Conservation (phyloP, 2,888 invertebrate species). For the Phalangium opilio region DNA sequence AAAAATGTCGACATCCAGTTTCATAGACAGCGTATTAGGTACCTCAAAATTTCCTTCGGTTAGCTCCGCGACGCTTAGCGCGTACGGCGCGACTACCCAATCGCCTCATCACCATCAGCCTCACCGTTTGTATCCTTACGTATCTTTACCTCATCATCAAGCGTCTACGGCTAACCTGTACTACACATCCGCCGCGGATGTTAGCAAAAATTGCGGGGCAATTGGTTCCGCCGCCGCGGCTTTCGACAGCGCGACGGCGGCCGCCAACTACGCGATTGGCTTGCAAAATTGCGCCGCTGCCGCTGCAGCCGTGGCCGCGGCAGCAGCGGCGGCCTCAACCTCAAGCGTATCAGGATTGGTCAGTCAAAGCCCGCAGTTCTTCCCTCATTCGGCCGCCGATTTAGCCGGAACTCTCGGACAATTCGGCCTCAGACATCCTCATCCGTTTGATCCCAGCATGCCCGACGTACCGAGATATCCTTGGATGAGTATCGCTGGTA, state of each 20-base stretch:
- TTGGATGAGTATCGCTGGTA: constrained; percentile 94
- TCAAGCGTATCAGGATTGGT: no score
- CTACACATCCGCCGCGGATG: constrained; percentile 42
- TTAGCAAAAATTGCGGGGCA: constrained; percentile 67
- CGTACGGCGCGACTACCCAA: constrained; percentile 5
- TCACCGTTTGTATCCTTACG: constrained; percentile 83
- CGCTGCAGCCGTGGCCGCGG: constrained; percentile 53
- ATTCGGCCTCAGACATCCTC: constrained; percentile 44
- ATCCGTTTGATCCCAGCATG: constrained; percentile 18
- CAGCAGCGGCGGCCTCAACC: not conserved
- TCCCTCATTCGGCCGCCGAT: constrained; percentile 52
- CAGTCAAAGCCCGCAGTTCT: constrained; percentile 52
- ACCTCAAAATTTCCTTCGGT: constrained; percentile 64
- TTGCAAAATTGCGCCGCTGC: constrained; percentile 31
- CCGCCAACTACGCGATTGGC: constrained; percentile 21
- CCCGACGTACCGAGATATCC: constrained; percentile 77
- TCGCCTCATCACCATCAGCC: no score
- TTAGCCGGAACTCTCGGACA: constrained; percentile 46
- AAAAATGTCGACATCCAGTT: constrained; percentile 61
- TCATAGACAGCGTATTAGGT: constrained; percentile 86
- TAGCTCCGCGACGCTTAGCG: constrained; percentile 40
- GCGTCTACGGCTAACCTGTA: constrained; percentile 43
- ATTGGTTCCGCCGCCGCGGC: constrained; percentile 36
- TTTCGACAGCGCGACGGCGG: constrained; percentile 26
- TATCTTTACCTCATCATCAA: constrained; percentile 48